Conservation (phyloP, 1,140 invertebrate genomes). For the Dufourea novaeangliae region DNA sequence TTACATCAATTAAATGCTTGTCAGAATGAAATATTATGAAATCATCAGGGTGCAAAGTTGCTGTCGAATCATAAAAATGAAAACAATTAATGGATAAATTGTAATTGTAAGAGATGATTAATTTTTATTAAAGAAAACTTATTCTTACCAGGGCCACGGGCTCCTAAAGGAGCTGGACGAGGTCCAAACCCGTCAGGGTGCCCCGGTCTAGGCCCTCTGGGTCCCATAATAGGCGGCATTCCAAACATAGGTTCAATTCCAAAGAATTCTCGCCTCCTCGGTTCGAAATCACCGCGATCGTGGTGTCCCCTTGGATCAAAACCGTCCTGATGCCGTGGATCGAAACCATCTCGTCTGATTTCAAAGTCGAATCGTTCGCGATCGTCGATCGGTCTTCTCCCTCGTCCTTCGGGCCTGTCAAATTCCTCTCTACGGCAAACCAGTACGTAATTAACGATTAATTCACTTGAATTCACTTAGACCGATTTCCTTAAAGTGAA, state of each 20-base stretch:
- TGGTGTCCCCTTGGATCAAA: conserved; percentile 74
- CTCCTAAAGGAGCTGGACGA: conserved; percentile 72
- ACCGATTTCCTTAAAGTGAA: background rate
- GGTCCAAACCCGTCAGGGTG: conserved; percentile 80
- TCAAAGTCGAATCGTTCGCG: conserved; percentile 78
- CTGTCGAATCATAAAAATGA: background rate
- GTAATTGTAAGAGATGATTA: background rate
- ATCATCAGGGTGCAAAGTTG: background rate
- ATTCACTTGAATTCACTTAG: background rate
- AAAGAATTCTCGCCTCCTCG: conserved; percentile 76
- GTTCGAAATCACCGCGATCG: conserved; percentile 76
- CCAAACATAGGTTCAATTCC: conserved; percentile 77
- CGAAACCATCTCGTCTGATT: conserved; percentile 74
- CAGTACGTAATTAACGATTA: background rate
- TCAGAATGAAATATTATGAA: too few species aligned
- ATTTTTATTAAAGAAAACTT: background rate
- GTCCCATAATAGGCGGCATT: conserved; percentile 77
- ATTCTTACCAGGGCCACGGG: conserved; percentile 77
- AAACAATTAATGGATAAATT: background rate
- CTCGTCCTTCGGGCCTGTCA: conserved; percentile 72
- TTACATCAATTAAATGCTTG: background rate
- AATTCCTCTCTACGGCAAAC: conserved; percentile 70
- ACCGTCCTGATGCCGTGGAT: conserved; percentile 70
- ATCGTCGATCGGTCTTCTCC: conserved; percentile 72
- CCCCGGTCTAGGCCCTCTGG: conserved; percentile 76